phyloP scores from a whole-genome alignment of 2,113 vertebrate species.

The Zosterops lateralis region DNA sequence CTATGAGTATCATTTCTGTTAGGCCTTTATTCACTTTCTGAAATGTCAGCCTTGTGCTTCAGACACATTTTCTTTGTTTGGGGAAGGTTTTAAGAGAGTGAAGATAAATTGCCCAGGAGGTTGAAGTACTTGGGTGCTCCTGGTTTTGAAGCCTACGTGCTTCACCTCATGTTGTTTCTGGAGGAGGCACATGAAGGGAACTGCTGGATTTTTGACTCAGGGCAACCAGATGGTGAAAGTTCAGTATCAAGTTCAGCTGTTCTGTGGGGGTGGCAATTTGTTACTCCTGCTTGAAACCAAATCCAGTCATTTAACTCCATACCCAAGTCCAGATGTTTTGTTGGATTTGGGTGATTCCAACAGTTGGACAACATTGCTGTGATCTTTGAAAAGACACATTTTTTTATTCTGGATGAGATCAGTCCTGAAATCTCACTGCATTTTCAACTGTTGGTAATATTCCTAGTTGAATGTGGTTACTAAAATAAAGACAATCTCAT shows the following conservation, averaged over 20 bases:
- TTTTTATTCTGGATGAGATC: background rate
- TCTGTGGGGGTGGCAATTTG: background rate
- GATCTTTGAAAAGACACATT: background rate
- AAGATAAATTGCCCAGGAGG: background rate
- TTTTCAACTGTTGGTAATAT: background rate
- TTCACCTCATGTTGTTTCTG: background rate
- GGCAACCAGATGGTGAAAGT: background rate
- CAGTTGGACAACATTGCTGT: background rate
- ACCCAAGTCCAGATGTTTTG: slow-evolving; percentile 29
- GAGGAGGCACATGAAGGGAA: background rate
- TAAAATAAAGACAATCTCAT: background rate
- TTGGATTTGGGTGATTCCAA: slow-evolving; percentile 15
- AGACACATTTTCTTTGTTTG: background rate
- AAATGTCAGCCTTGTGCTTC: background rate
- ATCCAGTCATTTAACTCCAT: background rate
- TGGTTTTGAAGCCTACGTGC: background rate
- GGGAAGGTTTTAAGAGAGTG: background rate
- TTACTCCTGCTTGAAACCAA: slow-evolving; percentile 13
- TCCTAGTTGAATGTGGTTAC: background rate
- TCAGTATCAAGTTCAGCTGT: slow-evolving; percentile 12
- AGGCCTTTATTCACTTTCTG: background rate
- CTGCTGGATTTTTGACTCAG: background rate
- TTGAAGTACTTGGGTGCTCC: background rate
- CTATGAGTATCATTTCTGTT: background rate
- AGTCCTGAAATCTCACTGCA: background rate